Base-by-base conservation (phyloP, 2,113 vertebrate species). In the Pterocles gutturalis region DNA sequence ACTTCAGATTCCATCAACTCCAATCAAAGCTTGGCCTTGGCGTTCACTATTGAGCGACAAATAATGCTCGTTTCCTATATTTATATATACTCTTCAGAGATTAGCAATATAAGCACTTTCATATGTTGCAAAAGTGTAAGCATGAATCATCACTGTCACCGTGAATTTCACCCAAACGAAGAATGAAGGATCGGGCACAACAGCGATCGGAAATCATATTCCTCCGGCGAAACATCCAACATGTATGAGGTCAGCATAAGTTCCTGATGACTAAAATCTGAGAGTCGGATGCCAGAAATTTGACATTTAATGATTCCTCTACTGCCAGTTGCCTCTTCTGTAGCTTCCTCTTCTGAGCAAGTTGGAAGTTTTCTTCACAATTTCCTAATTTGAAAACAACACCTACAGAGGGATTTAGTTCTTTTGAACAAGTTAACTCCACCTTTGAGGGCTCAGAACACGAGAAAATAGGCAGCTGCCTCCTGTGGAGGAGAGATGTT, bases 1-100 rank as follows among this genome's bases (percentile, higher is more conserved):
- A 54, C 62, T 94, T 89, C 83, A 91, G 69, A 57, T 78, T 82
- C 83, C 49, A 76, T 89, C 73, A 89, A 25, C 62, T 78, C 85
- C 4, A 80, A 31, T 54, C 62, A 83, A 87, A 89, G 86, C 16
- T 58, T 58, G 70, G 61, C 78, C 73, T 54, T 79, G 14, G 45
- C 75, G 49, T 29, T 92, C 89, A 53, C 29, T 34, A 87, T 0
- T 61, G 77, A 96, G 70, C 0, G 2, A 87, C 58, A 91, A 81
- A 93, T 18, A 69, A 38, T 11, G 41, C 54, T 93, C 15, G 0
- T 69, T 94, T 95, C 85, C 83, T 85, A 75, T 57, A 86, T 77
- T 89, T 80, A 87, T 76, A 91, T 57, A 75, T 26, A 36, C 48
- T 90, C 70, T 83, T 91, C 49, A 65, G 64, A 87, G 79, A 82